phyloP scores from a whole-genome alignment of 2,113 vertebrate genomes.

The Proterorhinus semilunaris region DNA sequence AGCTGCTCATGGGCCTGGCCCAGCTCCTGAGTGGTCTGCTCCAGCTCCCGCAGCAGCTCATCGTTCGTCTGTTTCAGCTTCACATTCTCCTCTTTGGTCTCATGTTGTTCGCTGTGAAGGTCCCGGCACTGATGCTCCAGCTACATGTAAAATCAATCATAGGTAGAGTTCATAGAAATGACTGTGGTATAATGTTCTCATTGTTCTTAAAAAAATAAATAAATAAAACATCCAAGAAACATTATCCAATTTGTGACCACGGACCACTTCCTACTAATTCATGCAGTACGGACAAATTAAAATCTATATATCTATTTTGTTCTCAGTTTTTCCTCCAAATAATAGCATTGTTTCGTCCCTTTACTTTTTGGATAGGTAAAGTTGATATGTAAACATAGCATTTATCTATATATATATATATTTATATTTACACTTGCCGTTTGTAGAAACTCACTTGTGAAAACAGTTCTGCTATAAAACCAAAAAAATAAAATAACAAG shows the following conservation, averaged over 20 bases:
- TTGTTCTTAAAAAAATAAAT: no score
- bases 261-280: no score
- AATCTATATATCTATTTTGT: no score
- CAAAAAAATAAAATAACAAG: neutral
- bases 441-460: neutral
- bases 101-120: constrained; percentile 83
- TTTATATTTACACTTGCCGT: neutral
- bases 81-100: constrained; percentile 85
- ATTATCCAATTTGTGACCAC: no score
- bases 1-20: constrained; percentile 82
- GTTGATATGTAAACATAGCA: no score
- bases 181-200: no score
- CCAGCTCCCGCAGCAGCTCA: constrained; percentile 83
- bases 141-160: constrained; percentile 58
- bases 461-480: neutral
- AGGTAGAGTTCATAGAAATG: neutral
- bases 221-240: no score
- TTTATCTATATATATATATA: no score
- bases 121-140: constrained; percentile 84
- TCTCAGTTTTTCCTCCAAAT: no score
- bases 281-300: no score
- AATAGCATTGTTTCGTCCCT: no score
- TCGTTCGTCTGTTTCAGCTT: constrained; percentile 86
- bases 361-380: no score
- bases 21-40: constrained; percentile 79